Evolutionary conservation across 2,797 vertebrate species (phyloP).

Genomic region (Gobionotothen gibberifrons): DNA sequence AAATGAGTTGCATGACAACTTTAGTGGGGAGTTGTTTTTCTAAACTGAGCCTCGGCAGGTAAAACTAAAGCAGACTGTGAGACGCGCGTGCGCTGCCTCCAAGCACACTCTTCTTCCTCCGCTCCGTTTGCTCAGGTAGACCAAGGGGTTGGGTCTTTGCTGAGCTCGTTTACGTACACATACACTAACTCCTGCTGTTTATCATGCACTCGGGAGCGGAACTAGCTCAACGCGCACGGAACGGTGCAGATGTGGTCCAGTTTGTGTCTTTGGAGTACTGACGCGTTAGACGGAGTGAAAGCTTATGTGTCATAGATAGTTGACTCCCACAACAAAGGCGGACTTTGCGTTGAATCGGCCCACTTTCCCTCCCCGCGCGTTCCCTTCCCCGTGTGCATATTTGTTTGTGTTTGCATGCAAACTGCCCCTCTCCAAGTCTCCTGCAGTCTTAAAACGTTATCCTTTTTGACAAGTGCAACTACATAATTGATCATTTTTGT

Average conservation of each 20-base stretch:
- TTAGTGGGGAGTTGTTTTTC: background rate
- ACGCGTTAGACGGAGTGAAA: slow-evolving; percentile 51
- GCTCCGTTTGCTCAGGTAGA: slow-evolving; percentile 56
- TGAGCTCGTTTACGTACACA: slow-evolving; percentile 26
- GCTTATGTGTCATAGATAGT: slow-evolving; percentile 42
- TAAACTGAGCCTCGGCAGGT: slow-evolving; percentile 22
- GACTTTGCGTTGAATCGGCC: background rate
- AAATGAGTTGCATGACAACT: background rate
- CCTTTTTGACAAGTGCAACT: background rate
- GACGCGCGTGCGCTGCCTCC: background rate
- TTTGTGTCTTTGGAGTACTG: slow-evolving; percentile 26
- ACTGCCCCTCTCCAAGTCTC: background rate
- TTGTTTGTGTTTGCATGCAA: slow-evolving; percentile 25
- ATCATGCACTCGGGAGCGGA: slow-evolving; percentile 20
- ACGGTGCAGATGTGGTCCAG: slow-evolving; percentile 22
- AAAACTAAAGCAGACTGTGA: slow-evolving; percentile 51
- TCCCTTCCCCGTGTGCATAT: slow-evolving; percentile 7
- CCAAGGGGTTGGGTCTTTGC: slow-evolving; percentile 56
- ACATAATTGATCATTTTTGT: too few relatives aligned
- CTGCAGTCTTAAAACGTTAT: background rate
- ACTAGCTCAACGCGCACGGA: slow-evolving; percentile 32
- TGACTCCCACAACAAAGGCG: slow-evolving; percentile 40
- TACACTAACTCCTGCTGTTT: slow-evolving; percentile 26
- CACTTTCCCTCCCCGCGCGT: slow-evolving; percentile 2
- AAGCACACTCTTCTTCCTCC: background rate